Percentiles rank a stretch among this genome's conserved stretches.
These are phyloP conservation scores for Euura saliciscinereae DNA, from an alignment of 1,140 invertebrate species.

Conservation along the genomic window DNA sequence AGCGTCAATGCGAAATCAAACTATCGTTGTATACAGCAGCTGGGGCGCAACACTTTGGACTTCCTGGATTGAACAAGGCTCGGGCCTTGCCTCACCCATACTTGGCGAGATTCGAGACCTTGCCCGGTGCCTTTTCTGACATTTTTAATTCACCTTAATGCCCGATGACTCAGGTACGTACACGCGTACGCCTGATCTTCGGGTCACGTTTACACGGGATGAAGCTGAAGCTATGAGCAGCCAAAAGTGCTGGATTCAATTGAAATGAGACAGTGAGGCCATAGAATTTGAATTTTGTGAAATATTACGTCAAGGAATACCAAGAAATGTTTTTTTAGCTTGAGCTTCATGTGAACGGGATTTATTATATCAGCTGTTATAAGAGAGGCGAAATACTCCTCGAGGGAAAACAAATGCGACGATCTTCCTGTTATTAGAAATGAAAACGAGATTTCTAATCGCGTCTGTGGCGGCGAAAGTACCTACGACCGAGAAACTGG, in stretches of 20 bases:
- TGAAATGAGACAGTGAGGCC: no score
- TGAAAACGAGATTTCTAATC: conserved; percentile 33
- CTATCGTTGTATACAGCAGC: background rate
- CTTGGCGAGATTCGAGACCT: conserved; percentile 39
- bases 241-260: no score
- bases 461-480: conserved; percentile 30
- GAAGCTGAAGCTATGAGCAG: background rate
- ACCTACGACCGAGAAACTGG: background rate
- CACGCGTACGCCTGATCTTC: background rate
- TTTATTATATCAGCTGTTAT: no score
- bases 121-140: conserved; percentile 37
- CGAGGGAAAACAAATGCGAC: conserved; percentile 10
- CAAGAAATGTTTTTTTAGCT: no score
- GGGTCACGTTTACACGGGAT: background rate
- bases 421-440: conserved; percentile 13
- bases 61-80: conserved; percentile 25
- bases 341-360: no score
- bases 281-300: no score
- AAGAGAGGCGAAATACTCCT: conserved; percentile 7
- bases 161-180: background rate
- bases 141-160: conserved; percentile 17
- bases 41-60: background rate
- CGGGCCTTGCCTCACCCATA: conserved; percentile 38
- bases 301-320: no score
- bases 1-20: no score